Base-by-base conservation (phyloP, 2,797 vertebrate genomes). In the Anolis apletophallus region DNA sequence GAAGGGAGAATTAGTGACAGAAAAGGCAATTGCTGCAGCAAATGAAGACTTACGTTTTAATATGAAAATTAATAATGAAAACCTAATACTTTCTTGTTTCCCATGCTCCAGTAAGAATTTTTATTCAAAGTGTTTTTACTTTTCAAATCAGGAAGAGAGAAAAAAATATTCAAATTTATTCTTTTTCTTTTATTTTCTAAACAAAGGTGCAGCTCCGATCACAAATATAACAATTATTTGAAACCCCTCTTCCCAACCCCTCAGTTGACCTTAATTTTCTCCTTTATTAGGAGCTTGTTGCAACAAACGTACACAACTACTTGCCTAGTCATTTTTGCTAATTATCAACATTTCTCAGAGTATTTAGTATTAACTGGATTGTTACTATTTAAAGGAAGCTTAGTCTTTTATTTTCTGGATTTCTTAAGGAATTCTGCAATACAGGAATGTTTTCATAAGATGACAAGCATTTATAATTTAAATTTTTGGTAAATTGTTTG, bases 381-480 rank as follows among this genome's bases (percentile, higher is more conserved):
- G n/a, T 32, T 69, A 7, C 26, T 64, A 64, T 73, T 73, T 54
- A 68, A 80, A 29, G 67, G 78, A 64, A 67, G 26, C 26, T 64
- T n/a, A 52, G 40, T 80, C 50, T 23, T 21, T 36, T 72, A 19
- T 36, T 72, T 10, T 77, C 17, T 19, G 14, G 40, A 29, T 74
- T 80, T 80, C 36, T 40, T 64, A 46, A 80, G 26, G 26, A 64
- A 21, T 11, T 36, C 55, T 36, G 54, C 21, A 7, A 34, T 82
- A 82, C 46, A 46, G 5, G 5, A 57, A 36, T 16, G 23, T 72
- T 40, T 59, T 83, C 72, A 40, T 71, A 26, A 72, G 57, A 5
- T 26, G 34, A 73, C 34, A 83, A 36, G 32, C 34, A 83, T 19
- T n/a, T 83, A 54, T 54, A 81, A 8, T 81, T 81, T 69, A 52